These are phyloP conservation scores for Caloenas nicobarica DNA, from an alignment of 2,113 vertebrate species.

Conservation along the genomic window DNA sequence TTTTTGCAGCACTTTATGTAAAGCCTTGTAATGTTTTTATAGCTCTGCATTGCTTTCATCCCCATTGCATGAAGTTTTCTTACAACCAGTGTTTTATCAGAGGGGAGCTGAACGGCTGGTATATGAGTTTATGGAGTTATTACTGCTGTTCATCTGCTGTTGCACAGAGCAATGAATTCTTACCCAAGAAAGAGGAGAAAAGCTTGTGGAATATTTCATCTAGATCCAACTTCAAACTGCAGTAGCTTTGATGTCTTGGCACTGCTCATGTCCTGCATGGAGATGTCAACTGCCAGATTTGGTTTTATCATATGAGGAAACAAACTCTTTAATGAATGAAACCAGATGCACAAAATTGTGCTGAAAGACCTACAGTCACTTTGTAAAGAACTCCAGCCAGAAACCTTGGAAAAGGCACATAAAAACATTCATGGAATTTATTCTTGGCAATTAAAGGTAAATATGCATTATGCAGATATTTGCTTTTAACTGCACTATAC, in stretches of 20 bases:
- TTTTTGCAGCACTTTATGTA: neutral
- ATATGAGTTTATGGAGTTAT: neutral
- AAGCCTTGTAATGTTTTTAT: neutral
- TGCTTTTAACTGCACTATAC: neutral
- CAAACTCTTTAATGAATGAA: conserved; percentile 14
- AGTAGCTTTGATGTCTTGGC: neutral
- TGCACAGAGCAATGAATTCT: neutral
- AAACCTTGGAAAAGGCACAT: neutral
- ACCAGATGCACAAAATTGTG: neutral
- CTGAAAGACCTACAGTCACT: neutral
- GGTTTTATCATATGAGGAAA: neutral
- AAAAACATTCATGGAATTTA: conserved; percentile 32
- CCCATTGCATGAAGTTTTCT: neutral
- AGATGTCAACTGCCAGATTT: neutral
- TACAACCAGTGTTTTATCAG: neutral
- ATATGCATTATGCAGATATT: neutral
- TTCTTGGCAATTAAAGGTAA: conserved; percentile 39
- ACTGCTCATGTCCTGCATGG: neutral
- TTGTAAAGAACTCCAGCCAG: neutral
- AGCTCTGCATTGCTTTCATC: neutral
- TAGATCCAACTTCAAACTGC: neutral
- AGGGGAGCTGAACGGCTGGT: neutral
- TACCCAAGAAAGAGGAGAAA: neutral
- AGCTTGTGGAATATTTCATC: neutral
- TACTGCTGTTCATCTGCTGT: neutral